A percentile compares a stretch with the other conserved stretches of the same genome.
These are phyloP conservation scores for Sinhomidia bicolor DNA, from an alignment of 2,888 invertebrate species.

Conservation along the genomic window DNA sequence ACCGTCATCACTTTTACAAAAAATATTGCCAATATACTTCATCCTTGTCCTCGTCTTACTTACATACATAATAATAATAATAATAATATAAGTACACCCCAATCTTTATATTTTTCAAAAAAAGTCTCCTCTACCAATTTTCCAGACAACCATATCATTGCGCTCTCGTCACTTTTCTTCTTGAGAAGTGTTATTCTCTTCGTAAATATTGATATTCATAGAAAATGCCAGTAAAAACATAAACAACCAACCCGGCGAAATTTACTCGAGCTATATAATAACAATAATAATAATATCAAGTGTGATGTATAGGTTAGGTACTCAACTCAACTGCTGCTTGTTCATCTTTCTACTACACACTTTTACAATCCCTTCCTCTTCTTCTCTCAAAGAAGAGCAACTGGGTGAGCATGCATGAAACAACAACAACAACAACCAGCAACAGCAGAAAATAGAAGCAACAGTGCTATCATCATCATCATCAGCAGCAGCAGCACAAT, in stretches of 20 bases:
- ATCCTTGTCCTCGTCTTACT: too few species aligned
- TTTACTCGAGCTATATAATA: background rate
- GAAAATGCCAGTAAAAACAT: conserved; percentile 33
- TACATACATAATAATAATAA: background rate
- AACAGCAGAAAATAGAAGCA: conserved; percentile 28
- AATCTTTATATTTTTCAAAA: background rate
- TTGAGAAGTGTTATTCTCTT: conserved; percentile 1
- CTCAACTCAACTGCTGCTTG: background rate
- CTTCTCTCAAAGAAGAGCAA: conserved; percentile 21
- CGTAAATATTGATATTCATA: conserved; percentile 63
- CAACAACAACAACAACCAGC: conserved; percentile 35
- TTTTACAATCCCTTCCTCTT: conserved; percentile 37
- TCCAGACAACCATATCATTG: conserved; percentile 14
- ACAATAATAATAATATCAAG: background rate
- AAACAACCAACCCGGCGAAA: conserved; percentile 11
- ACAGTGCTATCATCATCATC: background rate
- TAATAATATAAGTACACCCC: background rate
- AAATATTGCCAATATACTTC: background rate
- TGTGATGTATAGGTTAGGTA: background rate
- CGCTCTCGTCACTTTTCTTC: conserved; percentile 21
- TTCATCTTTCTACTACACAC: background rate
- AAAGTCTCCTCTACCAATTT: conserved; percentile 4
- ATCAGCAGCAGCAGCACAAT: background rate
- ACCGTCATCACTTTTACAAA: background rate
- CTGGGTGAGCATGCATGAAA: conserved; percentile 40